Evolutionary conservation across 1,140 invertebrate genomes (phyloP), one percentile per base, ranked within the genome.

Genomic region (Pseudomyrmex pallidus): DNA sequence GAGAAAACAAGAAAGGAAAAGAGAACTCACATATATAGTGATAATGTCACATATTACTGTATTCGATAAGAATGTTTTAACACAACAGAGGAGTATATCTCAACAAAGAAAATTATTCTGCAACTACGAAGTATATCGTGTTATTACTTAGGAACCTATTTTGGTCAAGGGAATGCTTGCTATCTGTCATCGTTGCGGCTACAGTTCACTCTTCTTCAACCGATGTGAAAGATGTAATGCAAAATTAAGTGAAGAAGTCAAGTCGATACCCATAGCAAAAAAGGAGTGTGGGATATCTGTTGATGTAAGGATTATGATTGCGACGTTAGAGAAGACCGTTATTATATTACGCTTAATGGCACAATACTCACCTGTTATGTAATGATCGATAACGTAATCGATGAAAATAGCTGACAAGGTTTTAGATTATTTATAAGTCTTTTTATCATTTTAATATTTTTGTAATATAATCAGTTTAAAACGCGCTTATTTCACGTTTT

Each of bases 141-240:
- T 80, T 72, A 80, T 80, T 80, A 12, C 85, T 66, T 87, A 94
- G 92, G 90, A 91, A 68, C 95, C 96, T 15, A 96, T 96, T 85
- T 95, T 95, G 76, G 95, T 97, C 20, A 95, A 96, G 20, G 97
- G 97, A 56, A 96, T 95, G 92, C 92, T 96, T 66, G 97, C 97
- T 20, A 94, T 97, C 1, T 97, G 97, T 92, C 95, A 95, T 70
- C 94, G 95, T 78, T 97, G 97, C 89, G 97, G 97, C 22, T 96
- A 96, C 86, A 95, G 96, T 62, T 96, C 96, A 15, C 94, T 95
- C 87, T 96, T 97, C 91, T 97, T 97, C 91, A 96, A 96, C 90
- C 95, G 95, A 63, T 97, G 97, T 91, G 94, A 96, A 91, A 95
- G 97, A 90, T 97, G 95, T 92, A 93, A 91, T 85, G 94, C 91